phyloP scores from a whole-genome alignment of 2,113 vertebrate species.

The Piaya cayana region DNA sequence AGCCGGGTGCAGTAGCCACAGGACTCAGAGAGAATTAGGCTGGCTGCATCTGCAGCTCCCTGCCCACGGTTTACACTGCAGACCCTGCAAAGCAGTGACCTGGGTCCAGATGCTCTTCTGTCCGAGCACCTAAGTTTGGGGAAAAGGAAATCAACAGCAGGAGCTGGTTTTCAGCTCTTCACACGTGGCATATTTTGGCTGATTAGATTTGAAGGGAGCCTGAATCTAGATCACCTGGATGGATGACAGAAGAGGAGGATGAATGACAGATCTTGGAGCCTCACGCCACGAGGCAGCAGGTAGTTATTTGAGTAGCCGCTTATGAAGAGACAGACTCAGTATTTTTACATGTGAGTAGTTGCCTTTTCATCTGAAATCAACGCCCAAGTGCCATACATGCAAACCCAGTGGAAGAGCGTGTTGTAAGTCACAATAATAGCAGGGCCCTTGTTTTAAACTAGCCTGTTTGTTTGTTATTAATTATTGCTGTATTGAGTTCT shows the following conservation, averaged over 20 bases:
- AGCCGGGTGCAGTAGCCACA: conserved; percentile 12
- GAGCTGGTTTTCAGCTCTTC: not conserved
- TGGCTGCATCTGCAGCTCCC: not conserved
- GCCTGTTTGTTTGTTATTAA: not conserved
- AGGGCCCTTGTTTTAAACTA: not conserved
- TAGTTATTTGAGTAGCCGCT: not conserved
- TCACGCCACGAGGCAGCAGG: not conserved
- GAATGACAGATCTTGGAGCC: not conserved
- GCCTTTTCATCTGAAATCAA: not conserved
- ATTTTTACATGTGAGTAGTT: not conserved
- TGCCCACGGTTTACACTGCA: not conserved
- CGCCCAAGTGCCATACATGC: not conserved
- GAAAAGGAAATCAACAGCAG: not conserved
- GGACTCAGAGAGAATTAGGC: not conserved
- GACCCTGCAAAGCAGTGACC: not conserved
- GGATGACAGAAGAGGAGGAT: not conserved
- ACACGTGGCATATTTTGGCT: not conserved
- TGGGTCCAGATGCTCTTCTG: not conserved
- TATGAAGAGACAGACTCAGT: not conserved
- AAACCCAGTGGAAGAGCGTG: not conserved
- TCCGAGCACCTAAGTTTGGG: not conserved
- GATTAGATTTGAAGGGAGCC: not conserved
- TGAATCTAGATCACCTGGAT: not conserved
- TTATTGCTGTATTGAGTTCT: not conserved
- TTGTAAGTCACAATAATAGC: not conserved